These are phyloP conservation scores for Bombus fervidus DNA, from an alignment of 1,140 invertebrate genomes.

Conservation along the genomic window DNA sequence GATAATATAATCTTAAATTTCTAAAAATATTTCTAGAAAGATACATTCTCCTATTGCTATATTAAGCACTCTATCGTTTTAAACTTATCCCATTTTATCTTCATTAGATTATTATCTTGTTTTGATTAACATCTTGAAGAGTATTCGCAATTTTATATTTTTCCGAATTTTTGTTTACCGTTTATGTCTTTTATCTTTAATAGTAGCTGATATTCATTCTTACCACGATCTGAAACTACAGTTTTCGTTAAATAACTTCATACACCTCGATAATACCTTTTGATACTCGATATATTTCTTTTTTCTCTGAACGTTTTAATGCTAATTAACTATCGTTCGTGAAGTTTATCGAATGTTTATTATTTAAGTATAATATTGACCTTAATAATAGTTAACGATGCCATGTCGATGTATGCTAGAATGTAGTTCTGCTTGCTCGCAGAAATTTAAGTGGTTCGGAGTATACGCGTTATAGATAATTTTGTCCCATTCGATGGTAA, in stretches of 20 bases:
- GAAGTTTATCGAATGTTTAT: not conserved
- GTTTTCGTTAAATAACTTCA: not conserved
- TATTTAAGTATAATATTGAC: slow-evolving; percentile 2
- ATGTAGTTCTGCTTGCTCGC: not conserved
- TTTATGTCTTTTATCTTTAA: not conserved
- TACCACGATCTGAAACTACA: not conserved
- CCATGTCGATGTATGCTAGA: not conserved
- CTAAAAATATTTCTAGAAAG: not conserved
- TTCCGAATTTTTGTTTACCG: too few species aligned
- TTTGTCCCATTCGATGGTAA: slow-evolving; percentile 49
- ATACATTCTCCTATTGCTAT: too few species aligned
- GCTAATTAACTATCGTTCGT: not conserved
- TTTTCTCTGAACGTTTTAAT: not conserved
- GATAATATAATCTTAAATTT: not conserved
- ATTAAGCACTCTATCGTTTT: not conserved
- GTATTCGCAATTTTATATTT: not conserved
- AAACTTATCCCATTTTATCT: too few species aligned
- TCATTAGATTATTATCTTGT: not conserved
- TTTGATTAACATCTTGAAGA: not conserved
- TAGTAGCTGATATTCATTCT: too few species aligned
- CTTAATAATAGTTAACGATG: slow-evolving; percentile 21
- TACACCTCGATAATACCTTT: not conserved
- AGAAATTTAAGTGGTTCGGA: not conserved
- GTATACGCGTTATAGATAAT: slow-evolving; percentile 41
- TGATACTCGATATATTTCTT: not conserved